Evolutionary conservation across 92 coral and sea anemone genomes (phyloP).

Genomic region (Hydrozoanthus gracilis): DNA sequence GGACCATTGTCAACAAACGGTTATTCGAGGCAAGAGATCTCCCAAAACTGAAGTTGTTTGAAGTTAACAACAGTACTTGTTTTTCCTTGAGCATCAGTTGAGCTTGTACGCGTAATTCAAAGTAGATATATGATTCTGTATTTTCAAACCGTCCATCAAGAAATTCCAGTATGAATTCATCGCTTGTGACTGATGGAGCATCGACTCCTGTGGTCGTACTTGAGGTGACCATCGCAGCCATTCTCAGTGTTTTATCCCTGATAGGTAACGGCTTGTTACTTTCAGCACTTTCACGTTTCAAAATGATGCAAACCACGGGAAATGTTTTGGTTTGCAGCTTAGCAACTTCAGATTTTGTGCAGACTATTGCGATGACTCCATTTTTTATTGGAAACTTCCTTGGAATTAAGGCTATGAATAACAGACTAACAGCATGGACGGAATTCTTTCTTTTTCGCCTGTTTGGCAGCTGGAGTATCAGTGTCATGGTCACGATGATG

Average conservation of each 20-base stretch:
- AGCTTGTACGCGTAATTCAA: too few species aligned
- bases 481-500: background rate
- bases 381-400: slow-evolving; percentile 13
- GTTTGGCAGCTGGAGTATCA: background rate
- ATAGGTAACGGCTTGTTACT: slow-evolving; percentile 14
- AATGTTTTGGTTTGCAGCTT: slow-evolving; percentile 2
- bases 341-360: slow-evolving; percentile 1
- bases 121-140: too few species aligned
- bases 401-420: background rate
- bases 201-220: background rate
- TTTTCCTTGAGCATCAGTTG: too few species aligned
- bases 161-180: background rate
- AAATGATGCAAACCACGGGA: slow-evolving; percentile 1
- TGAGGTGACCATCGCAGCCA: background rate
- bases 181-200: background rate
- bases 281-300: slow-evolving; percentile 1
- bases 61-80: too few species aligned
- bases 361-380: background rate
- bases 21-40: too few species aligned
- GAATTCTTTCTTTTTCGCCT: background rate
- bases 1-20: too few species aligned
- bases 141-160: background rate
- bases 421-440: background rate
- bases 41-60: too few species aligned
- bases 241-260: background rate